Evolutionary conservation across 2,113 vertebrate genomes (phyloP).

Genomic region (Myiopsitta monachus): DNA sequence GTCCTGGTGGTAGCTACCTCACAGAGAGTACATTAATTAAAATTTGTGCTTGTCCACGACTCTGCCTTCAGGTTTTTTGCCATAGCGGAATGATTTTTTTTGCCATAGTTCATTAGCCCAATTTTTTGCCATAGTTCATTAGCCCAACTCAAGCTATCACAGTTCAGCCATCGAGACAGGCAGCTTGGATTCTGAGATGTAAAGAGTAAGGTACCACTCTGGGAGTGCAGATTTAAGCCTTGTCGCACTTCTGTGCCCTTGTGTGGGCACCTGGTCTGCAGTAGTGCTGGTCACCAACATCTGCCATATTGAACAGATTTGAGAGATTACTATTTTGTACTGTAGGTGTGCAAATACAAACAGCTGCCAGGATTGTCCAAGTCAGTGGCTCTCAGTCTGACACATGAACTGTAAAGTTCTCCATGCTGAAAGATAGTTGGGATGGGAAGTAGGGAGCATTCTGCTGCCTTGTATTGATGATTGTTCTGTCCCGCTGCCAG

Average conservation of each 20-base stretch:
- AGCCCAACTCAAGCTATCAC: background rate
- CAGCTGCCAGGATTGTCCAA: background rate
- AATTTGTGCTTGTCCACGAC: slow-evolving; percentile 29
- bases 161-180: background rate
- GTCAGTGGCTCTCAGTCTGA: background rate
- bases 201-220: background rate
- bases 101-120: too few relatives aligned
- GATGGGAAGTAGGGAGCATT: background rate
- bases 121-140: too few relatives aligned
- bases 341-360: background rate
- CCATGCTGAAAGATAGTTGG: background rate
- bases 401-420: background rate
- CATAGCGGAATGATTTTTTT: slow-evolving; percentile 2
- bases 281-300: background rate
- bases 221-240: background rate
- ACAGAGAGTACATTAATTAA: slow-evolving; percentile 20
- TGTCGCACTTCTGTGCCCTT: rapidly evolving
- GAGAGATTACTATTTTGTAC: background rate
- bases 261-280: background rate
- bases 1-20: slow-evolving; percentile 48
- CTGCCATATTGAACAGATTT: background rate
- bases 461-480: background rate
- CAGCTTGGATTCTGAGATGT: background rate
- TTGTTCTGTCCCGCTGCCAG: background rate
- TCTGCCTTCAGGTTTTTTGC: background rate